Evolutionary conservation across 2,797 vertebrate species (phyloP).

Genomic region (Picus viridis): DNA sequence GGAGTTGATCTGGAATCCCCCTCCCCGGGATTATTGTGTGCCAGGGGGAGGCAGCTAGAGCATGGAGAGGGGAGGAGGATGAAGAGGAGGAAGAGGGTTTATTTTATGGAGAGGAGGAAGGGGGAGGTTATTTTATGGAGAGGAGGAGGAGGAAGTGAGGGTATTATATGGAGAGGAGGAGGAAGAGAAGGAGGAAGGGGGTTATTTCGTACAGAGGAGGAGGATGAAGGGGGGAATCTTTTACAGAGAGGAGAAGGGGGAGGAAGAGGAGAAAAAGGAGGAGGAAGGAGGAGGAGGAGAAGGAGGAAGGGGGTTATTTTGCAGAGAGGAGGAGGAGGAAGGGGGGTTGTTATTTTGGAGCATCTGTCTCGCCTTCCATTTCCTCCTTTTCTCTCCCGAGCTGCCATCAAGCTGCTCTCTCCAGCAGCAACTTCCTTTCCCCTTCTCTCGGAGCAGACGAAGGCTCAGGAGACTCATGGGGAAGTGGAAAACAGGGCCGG

Average conservation of each 20-base stretch:
- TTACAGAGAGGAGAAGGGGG: not conserved
- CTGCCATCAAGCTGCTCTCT: constrained; percentile 7
- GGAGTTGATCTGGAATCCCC: fast-evolving
- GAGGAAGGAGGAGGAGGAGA: not conserved
- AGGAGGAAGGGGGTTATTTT: not conserved
- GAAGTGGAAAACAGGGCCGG: constrained; percentile 11
- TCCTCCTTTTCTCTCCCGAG: constrained; percentile 60
- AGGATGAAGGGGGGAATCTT: not conserved
- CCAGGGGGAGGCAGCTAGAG: not conserved
- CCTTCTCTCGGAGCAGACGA: not conserved
- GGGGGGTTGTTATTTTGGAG: not conserved
- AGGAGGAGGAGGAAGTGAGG: not conserved
- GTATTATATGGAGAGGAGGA: not conserved
- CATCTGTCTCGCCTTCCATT: constrained; percentile 54
- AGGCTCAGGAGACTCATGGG: constrained; percentile 1
- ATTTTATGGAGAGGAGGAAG: not conserved
- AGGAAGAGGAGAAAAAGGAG: not conserved
- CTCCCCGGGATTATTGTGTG: fast-evolving
- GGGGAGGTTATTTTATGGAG: not conserved
- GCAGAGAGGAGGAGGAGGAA: not conserved
- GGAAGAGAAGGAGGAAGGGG: not conserved
- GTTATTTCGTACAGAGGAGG: not conserved
- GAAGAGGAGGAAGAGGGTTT: not conserved
- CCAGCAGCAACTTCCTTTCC: constrained; percentile 52
- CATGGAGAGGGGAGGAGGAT: not conserved